Evolutionary conservation across 2,797 vertebrate species (phyloP).

Genomic region (Betta splendens): DNA sequence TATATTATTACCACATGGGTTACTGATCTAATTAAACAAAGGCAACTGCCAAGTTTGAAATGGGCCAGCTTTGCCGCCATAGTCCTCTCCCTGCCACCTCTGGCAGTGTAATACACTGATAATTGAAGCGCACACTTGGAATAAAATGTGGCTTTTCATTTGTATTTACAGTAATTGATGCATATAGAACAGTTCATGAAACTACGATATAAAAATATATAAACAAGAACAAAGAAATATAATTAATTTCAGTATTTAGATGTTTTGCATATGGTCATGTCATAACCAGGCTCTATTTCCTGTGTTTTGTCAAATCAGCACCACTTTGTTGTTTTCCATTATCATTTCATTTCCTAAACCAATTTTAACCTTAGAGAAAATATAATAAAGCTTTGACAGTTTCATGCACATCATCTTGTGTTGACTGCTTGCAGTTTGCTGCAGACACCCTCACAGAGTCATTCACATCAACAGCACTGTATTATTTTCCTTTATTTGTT

Average conservation of each 20-base stretch:
- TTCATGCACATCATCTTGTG: conserved; percentile 9
- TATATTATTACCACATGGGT: too few relatives aligned
- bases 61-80: too few relatives aligned
- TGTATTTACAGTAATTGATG: background rate
- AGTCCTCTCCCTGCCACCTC: background rate
- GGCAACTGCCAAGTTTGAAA: too few relatives aligned
- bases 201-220: too few relatives aligned
- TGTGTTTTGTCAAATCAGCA: background rate
- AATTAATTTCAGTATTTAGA: background rate
- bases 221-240: background rate
- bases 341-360: background rate
- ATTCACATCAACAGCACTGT: conserved; percentile 22
- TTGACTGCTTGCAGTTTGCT: conserved; percentile 7
- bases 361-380: conserved; percentile 2
- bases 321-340: background rate
- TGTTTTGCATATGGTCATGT: background rate
- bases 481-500: conserved; percentile 52
- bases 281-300: background rate
- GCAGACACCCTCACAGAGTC: conserved; percentile 26
- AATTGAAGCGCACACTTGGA: background rate
- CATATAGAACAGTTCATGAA: background rate
- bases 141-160: background rate
- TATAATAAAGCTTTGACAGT: background rate
- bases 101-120: background rate
- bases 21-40: too few relatives aligned